Conservation (phyloP, 2,888 invertebrate species). For the Aspidapion aeneum region DNA sequence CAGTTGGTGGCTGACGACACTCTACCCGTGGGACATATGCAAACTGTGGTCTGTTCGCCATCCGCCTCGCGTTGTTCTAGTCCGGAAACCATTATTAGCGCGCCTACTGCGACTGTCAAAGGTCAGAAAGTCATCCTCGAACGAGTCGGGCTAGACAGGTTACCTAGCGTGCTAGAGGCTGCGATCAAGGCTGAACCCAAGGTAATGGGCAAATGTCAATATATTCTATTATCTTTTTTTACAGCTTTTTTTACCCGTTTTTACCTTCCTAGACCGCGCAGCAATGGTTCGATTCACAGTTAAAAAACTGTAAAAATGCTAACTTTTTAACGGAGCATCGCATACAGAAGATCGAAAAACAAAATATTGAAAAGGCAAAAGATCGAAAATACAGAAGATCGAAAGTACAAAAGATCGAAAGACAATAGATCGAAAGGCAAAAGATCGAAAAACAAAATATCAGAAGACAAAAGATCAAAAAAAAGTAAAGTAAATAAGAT, state of each 20-base stretch:
- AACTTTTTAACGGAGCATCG: too few species aligned
- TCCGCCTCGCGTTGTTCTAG: slow-evolving; percentile 49
- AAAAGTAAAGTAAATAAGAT: too few species aligned
- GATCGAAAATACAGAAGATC: too few species aligned
- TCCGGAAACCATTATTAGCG: slow-evolving; percentile 53
- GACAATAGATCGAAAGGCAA: too few species aligned
- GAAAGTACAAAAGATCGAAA: too few species aligned
- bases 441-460: too few species aligned
- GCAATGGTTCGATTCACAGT: too few species aligned
- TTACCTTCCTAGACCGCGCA: too few species aligned
- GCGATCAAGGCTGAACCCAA: slow-evolving; percentile 87
- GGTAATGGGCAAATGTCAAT: slow-evolving; percentile 19
- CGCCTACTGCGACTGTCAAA: slow-evolving; percentile 39
- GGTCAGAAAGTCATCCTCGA: slow-evolving; percentile 18
- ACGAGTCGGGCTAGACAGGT: slow-evolving; percentile 49
- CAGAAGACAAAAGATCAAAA: too few species aligned
- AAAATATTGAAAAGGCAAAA: too few species aligned
- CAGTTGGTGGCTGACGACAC: slow-evolving; percentile 54
- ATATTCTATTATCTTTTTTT: slow-evolving; percentile 52
- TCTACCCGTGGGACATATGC: slow-evolving; percentile 59
- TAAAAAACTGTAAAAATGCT: too few species aligned
- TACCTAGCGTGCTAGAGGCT: slow-evolving; percentile 75
- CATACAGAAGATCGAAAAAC: too few species aligned
- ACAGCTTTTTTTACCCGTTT: background rate
- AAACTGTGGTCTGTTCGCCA: slow-evolving; percentile 59